These are phyloP conservation scores for Sinonovacula constricta DNA, from an alignment of 1,140 invertebrate species.

Conservation along the genomic window DNA sequence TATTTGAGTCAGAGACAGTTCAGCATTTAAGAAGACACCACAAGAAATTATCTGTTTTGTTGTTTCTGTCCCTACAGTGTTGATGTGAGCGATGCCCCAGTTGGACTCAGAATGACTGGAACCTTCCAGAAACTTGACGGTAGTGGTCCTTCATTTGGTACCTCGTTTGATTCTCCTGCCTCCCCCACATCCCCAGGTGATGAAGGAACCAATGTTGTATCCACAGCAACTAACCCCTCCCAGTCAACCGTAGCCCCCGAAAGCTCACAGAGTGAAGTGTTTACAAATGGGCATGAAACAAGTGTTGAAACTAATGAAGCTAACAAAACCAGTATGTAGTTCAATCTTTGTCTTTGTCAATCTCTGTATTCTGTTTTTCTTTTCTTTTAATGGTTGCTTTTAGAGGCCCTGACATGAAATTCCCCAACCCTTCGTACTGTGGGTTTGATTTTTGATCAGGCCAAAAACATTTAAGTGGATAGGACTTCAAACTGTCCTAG, in stretches of 20 bases:
- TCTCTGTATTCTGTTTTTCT: slow-evolving; percentile 25
- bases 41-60: too few relatives aligned
- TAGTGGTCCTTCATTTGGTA: slow-evolving; percentile 15
- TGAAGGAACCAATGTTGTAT: slow-evolving; percentile 6
- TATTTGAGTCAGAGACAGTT: too few relatives aligned
- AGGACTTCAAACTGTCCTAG: too few relatives aligned
- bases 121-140: slow-evolving; percentile 54
- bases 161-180: slow-evolving; percentile 29
- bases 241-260: slow-evolving; percentile 23
- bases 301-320: slow-evolving; percentile 38
- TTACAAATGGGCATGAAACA: slow-evolving; percentile 27
- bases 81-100: slow-evolving; percentile 55
- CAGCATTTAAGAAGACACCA: too few relatives aligned
- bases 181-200: slow-evolving; percentile 29
- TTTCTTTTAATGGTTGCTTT: too few relatives aligned
- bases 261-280: slow-evolving; percentile 45
- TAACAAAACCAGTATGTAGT: slow-evolving; percentile 46
- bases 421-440: too few relatives aligned
- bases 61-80: slow-evolving; percentile 65
- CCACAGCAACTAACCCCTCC: slow-evolving; percentile 37
- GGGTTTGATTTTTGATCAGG: too few relatives aligned
- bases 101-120: slow-evolving; percentile 58
- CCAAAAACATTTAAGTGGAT: too few relatives aligned
- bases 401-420: too few relatives aligned
- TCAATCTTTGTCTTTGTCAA: too few relatives aligned